phyloP scores from a whole-genome alignment of 1,140 invertebrate genomes.

The Hyles vespertilio region DNA sequence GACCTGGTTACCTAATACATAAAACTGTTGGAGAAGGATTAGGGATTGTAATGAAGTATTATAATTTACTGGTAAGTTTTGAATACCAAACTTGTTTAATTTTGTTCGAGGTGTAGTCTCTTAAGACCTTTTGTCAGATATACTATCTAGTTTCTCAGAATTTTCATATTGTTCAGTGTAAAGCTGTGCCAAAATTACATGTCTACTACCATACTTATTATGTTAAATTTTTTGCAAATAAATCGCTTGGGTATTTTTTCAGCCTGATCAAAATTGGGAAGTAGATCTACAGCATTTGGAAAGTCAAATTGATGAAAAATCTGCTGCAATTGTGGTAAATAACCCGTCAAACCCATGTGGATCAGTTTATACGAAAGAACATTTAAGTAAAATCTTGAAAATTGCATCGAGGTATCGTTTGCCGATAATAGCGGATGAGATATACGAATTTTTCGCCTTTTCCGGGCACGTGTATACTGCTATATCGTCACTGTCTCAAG shows the following conservation, averaged over 20 bases:
- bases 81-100: background rate
- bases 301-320: conserved; percentile 91
- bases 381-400: conserved; percentile 88
- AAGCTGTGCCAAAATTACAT: too few species aligned
- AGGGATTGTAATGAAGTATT: conserved; percentile 89
- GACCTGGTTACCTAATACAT: conserved; percentile 97
- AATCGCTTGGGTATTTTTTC: conserved; percentile 12
- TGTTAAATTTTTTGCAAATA: too few species aligned
- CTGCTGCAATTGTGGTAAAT: conserved; percentile 94
- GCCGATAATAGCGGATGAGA: conserved; percentile 97
- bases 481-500: conserved; percentile 87
- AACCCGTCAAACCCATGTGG: conserved; percentile 99
- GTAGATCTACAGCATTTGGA: conserved; percentile 93
- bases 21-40: conserved; percentile 91
- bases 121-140: too few species aligned
- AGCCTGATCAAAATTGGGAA: conserved; percentile 94
- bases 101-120: background rate
- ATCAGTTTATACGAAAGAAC: conserved; percentile 90
- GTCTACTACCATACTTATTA: too few species aligned
- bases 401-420: conserved; percentile 88
- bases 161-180: too few species aligned
- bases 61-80: conserved; percentile 84
- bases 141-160: too few species aligned
- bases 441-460: conserved; percentile 94
- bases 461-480: conserved; percentile 88